Percentiles rank a stretch among this genome's conserved stretches.
phyloP scores from a whole-genome alignment of 1,140 invertebrate species.

The Drosophila lini region DNA sequence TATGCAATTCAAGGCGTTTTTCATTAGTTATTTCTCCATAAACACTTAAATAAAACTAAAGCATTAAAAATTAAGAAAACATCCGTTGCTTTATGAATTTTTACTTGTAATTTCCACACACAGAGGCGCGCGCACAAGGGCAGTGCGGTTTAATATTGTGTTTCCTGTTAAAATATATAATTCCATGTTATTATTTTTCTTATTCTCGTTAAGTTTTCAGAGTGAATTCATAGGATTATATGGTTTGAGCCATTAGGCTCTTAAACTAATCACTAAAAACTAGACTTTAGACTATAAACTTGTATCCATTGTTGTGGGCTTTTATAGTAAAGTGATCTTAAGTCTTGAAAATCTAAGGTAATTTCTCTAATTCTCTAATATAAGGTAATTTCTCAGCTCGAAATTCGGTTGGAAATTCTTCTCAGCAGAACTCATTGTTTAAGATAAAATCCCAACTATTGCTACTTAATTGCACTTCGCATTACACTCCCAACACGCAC shows the following conservation, averaged over 20 bases:
- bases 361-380: no score
- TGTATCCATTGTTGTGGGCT: no score
- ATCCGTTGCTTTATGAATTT: slow-evolving; percentile 73
- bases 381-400: no score
- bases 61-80: slow-evolving; percentile 69
- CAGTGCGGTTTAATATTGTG: slow-evolving; percentile 8
- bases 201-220: no score
- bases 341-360: no score
- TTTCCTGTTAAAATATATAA: neutral
- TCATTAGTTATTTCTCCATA: slow-evolving; percentile 82
- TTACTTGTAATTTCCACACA: slow-evolving; percentile 56
- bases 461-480: neutral
- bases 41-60: slow-evolving; percentile 81
- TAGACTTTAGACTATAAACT: no score
- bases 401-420: neutral
- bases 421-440: neutral
- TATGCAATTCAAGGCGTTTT: slow-evolving; percentile 70
- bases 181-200: no score
- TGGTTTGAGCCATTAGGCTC: no score
- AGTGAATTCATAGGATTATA: no score
- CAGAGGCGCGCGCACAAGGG: slow-evolving; percentile 12
- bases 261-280: no score
- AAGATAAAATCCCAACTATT: neutral
- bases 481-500: slow-evolving; percentile 22
- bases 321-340: no score